Conservation (phyloP, 2,888 invertebrate species). For the Escarpia spicata region DNA sequence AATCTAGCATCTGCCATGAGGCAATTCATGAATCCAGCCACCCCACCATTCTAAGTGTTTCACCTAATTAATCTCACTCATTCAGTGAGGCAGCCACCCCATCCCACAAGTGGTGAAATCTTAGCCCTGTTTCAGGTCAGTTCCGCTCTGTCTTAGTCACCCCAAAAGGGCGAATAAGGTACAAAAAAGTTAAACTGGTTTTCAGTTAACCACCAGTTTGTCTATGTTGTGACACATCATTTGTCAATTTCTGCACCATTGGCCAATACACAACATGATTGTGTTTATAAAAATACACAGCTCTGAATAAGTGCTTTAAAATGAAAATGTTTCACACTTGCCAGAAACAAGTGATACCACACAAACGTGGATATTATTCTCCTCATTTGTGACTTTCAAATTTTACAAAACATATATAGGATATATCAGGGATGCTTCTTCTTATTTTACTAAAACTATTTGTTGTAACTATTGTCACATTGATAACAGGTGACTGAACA, state of each 20-base stretch:
- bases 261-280: background rate
- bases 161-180: background rate
- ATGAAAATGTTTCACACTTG: background rate
- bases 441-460: background rate
- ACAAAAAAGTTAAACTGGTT: background rate
- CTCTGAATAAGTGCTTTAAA: background rate
- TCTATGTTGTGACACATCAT: background rate
- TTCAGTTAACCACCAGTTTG: background rate
- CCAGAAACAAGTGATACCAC: background rate
- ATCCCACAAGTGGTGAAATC: background rate
- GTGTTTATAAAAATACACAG: background rate
- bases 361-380: background rate
- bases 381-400: background rate
- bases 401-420: background rate
- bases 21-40: background rate
- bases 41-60: background rate
- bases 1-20: background rate
- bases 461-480: background rate
- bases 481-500: too few species aligned
- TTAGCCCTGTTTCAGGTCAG: background rate
- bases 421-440: background rate
- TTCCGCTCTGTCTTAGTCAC: background rate
- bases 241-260: background rate
- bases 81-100: background rate
- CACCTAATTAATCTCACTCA: conserved; percentile 3